phyloP scores from a whole-genome alignment of 92 coral and sea anemone species.

The Bergia puertoricense region DNA sequence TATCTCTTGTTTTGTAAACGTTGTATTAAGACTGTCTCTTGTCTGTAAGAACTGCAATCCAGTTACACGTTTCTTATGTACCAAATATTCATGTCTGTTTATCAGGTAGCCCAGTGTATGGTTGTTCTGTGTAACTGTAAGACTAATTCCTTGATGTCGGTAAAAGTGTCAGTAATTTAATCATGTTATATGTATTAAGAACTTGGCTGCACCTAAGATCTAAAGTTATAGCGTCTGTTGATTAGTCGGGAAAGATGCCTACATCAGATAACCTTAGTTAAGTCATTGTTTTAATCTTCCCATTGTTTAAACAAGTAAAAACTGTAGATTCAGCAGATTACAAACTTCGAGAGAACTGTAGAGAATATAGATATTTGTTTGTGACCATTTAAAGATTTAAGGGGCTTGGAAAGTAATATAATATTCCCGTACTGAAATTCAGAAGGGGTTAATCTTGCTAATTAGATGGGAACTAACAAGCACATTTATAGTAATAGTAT shows the following conservation, averaged over 20 bases:
- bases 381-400: not conserved
- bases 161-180: not conserved
- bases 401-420: not conserved
- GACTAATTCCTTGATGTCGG: not conserved
- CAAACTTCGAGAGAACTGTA: not conserved
- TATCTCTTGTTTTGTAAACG: not conserved
- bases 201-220: not conserved
- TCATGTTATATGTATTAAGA: not conserved
- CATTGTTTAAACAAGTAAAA: not conserved
- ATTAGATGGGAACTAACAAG: not conserved
- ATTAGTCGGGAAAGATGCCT: slow-evolving; percentile 6
- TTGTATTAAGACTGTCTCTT: not conserved
- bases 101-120: not conserved
- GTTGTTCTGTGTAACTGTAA: not conserved
- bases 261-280: slow-evolving; percentile 2
- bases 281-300: not conserved
- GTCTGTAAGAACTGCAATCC: not conserved
- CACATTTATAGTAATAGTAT: not conserved
- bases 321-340: not conserved
- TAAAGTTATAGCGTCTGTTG: not conserved
- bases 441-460: slow-evolving; percentile 3
- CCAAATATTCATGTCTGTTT: not conserved
- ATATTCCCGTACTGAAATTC: not conserved
- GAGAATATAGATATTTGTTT: not conserved
- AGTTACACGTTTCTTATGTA: not conserved